These are phyloP conservation scores for Naja naja DNA, from an alignment of 2,113 vertebrate species.

Conservation along the genomic window DNA sequence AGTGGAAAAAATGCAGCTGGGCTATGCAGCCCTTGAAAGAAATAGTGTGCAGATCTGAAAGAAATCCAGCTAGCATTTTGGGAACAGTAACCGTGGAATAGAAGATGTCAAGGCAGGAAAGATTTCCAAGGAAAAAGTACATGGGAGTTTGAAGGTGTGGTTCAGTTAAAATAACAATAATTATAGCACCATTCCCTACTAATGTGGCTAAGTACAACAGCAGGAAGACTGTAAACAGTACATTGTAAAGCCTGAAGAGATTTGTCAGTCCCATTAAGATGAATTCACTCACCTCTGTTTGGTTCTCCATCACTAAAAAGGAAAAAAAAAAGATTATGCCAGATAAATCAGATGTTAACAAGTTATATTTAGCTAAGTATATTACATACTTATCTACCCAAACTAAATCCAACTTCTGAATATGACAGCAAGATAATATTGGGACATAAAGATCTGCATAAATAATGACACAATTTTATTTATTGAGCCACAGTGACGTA, in stretches of 20 bases:
- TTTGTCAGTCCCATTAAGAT: slow-evolving; percentile 28
- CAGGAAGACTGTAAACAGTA: slow-evolving; percentile 30
- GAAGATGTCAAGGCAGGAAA: slow-evolving; percentile 50
- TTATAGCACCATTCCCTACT: slow-evolving; percentile 42
- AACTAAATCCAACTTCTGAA: neutral
- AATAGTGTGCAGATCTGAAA: slow-evolving; percentile 33
- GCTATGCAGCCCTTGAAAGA: slow-evolving; percentile 34
- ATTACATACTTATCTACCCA: neutral
- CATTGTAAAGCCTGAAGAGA: neutral
- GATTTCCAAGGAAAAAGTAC: slow-evolving; percentile 61
- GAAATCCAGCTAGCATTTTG: slow-evolving; percentile 47
- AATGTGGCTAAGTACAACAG: slow-evolving; percentile 31
- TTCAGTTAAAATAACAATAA: slow-evolving; percentile 36
- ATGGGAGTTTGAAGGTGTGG: slow-evolving; percentile 47
- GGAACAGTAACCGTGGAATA: slow-evolving; percentile 46
- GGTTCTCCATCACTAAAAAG: slow-evolving; percentile 24
- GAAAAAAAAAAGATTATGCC: neutral
- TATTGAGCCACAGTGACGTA: neutral
- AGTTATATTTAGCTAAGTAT: neutral
- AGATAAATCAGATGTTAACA: neutral
- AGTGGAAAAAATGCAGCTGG: slow-evolving; percentile 53
- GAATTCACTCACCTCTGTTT: slow-evolving; percentile 14
- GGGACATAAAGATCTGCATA: neutral
- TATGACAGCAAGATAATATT: neutral
- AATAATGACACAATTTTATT: neutral